Percentiles rank a stretch among this genome's conserved stretches.
Evolutionary conservation across 2,113 vertebrate species (phyloP).

Genomic region (Columba janthina): DNA sequence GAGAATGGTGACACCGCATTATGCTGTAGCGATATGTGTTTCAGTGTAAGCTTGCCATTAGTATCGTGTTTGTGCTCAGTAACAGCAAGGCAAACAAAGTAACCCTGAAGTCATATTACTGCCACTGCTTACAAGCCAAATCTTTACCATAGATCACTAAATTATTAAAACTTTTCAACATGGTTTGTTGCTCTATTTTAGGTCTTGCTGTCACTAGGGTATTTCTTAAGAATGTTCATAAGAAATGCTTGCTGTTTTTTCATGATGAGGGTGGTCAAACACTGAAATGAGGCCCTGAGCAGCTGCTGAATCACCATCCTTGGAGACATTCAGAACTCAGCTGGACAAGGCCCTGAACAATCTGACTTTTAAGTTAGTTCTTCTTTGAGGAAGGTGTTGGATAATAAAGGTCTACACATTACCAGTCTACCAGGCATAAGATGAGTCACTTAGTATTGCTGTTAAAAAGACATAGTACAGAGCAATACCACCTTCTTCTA

Average conservation of each 20-base stretch:
- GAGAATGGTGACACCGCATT: neutral
- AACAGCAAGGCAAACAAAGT: neutral
- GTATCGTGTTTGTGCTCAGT: accelerated
- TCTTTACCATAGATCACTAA: neutral
- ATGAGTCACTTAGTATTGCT: neutral
- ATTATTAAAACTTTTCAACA: neutral
- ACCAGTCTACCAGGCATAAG: neutral
- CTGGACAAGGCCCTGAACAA: neutral
- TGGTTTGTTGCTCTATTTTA: neutral
- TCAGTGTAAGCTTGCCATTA: neutral
- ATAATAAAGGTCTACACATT: accelerated
- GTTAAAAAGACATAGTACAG: neutral
- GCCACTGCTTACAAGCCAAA: neutral
- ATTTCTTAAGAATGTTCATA: neutral
- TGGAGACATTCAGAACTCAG: neutral
- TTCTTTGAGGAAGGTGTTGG: neutral
- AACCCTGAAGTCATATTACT: neutral
- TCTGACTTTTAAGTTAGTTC: neutral
- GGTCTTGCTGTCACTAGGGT: neutral
- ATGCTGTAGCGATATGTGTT: neutral
- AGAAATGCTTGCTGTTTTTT: neutral
- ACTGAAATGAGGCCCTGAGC: neutral
- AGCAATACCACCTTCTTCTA: slow-evolving; percentile 9
- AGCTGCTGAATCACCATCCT: neutral
- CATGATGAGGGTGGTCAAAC: neutral